Evolutionary conservation across 2,888 invertebrate genomes (phyloP), one percentile per base, ranked within the genome.

Genomic region (Caenorhabditis auriculariae): DNA sequence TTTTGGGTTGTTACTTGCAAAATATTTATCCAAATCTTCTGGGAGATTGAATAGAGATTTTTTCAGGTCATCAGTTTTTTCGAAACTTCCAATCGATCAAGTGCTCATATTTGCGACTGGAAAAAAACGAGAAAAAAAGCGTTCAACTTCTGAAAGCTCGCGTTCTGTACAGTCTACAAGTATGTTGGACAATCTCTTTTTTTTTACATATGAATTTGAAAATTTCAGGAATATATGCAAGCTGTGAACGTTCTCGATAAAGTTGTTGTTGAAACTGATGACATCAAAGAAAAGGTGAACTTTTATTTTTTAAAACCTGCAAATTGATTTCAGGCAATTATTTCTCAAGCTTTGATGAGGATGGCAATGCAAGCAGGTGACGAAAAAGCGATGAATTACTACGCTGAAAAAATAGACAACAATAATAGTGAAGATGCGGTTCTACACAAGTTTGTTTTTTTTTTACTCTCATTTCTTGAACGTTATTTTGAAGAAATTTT

Each of bases 301-400:
- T 44, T 5, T 21, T 17, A 17, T 27, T 44, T 6, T 24, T 21
- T 43, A n/a, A n/a, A n/a, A n/a, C n/a, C 26, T 7, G 23, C 35
- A 27, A 28, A 27, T 5, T 3, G n/a, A 6, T 42, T 43, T 27
- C 21, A 51, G 45, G 44, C 35, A 9, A 37, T 43, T 21, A 17
- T 67, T 26, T 47, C 56, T 6, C 47, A 53, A 32, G 59, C 60
- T 17, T 39, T 69, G 52, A 57, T 67, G 58, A 53, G 69, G 49
- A 65, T 69, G 56, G 63, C 69, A 0, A 59, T 72, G 46, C 50
- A 58, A 39, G 53, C 60, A 27, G 72, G 72, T 15, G 72, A 72
- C 37, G 72, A 69, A 28, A 59, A 59, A 29, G 51, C 60, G 2
- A 61, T 67, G 50, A 61, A 66, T 27, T 19, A 47, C 21, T 61